These are phyloP conservation scores for Lucilia sericata DNA, from an alignment of 1,140 invertebrate genomes.

Conservation along the genomic window DNA sequence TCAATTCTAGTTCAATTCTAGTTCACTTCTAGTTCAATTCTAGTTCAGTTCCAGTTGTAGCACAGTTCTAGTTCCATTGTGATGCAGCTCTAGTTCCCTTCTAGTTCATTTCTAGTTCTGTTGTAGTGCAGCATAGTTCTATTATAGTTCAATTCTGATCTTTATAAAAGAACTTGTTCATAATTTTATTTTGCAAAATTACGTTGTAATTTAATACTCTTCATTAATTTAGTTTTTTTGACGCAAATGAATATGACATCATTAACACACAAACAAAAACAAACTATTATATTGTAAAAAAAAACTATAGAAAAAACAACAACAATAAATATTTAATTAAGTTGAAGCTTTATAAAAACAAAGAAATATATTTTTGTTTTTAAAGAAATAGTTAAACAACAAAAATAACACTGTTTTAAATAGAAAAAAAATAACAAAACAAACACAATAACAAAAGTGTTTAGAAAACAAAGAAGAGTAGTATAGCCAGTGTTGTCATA, in stretches of 20 bases:
- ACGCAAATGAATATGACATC: background rate
- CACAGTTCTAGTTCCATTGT: too few species aligned
- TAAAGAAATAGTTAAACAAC: background rate
- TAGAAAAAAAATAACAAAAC: background rate
- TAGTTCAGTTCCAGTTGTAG: too few species aligned
- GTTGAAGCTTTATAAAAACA: background rate
- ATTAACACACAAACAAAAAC: background rate
- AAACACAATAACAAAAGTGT: constrained; percentile 13
- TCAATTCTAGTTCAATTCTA: too few species aligned
- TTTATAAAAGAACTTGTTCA: background rate
- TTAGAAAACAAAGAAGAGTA: background rate
- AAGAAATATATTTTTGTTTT: background rate
- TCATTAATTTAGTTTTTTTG: background rate
- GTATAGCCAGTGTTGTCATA: too few species aligned
- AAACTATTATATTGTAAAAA: constrained; percentile 3
- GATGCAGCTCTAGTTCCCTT: too few species aligned
- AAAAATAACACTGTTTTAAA: background rate
- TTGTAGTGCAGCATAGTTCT: too few species aligned
- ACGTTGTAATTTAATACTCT: background rate
- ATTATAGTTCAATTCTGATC: too few species aligned
- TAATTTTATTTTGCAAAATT: background rate
- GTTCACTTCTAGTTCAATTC: too few species aligned
- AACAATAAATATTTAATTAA: constrained; percentile 4
- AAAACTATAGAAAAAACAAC: constrained; percentile 5
- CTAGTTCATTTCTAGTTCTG: too few species aligned